Base-by-base conservation (phyloP, 92 coral and sea anemone genomes). In the Paragorgia papillata region DNA sequence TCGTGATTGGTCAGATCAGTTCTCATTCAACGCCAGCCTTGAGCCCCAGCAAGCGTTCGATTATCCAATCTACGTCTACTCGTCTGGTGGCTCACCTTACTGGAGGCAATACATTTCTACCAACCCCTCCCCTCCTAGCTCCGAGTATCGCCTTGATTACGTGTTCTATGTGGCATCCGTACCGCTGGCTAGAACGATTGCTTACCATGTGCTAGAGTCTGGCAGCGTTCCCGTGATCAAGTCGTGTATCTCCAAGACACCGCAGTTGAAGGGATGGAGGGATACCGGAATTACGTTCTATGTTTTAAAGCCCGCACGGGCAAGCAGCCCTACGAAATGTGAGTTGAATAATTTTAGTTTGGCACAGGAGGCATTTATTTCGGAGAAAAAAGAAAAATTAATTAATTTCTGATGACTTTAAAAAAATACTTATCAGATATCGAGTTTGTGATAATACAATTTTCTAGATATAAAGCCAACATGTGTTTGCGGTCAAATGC, bases 51-150 rank as follows among this genome's bases (percentile, higher is more conserved):
- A 86, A 31, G 84, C 82, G 69, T 91, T 95, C 83, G 80, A 85
- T 43, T 79, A 57, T 37, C 97, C 99, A 6, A 51, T 95, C 48
- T 91, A 95, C 54, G 97, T 95, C 35, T 90, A 88, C 81, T 81
- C 97, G 2, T 90, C 99, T 10, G 96, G 97, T 40, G 99, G 97
- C 2, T 95, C 99, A 7, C 99, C 99, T 6, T 87, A 95, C 75
- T 95, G 99, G 99, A 90, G 99, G 24, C 99, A 95, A 79, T 95
- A 83, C 60, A 85, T 95, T 73, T 84, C 97, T 7, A 71, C 79
- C 10, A 86, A 34, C 51, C 55, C 89, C 32, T 55, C 80, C 18
- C 99, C 97, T 0, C 99, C 99, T 13, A 89, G 99, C 63, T 50
- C 86, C 5, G 99, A 91, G 77, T 95, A 95, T 66, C 94, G 94